A percentile compares a stretch with the other conserved stretches of the same genome.
These are phyloP conservation scores for Lypha dubia DNA, from an alignment of 2,888 invertebrate genomes.

Conservation along the genomic window DNA sequence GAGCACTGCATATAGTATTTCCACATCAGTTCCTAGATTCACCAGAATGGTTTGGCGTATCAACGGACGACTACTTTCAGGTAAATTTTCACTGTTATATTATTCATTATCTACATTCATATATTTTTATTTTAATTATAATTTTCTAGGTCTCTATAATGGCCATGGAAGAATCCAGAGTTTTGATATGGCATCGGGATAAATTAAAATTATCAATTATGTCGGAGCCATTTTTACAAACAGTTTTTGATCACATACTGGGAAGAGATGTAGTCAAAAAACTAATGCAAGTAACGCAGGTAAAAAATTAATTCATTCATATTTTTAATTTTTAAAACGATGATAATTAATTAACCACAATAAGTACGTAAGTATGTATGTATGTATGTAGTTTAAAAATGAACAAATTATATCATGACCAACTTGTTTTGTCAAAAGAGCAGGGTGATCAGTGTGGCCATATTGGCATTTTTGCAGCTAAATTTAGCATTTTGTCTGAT, in stretches of 20 bases:
- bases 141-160: slow-evolving; percentile 90
- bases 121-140: not conserved
- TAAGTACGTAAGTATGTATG: no score
- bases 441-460: no score
- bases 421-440: no score
- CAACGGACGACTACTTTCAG: slow-evolving; percentile 93
- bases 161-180: slow-evolving; percentile 93
- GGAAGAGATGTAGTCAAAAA: slow-evolving; percentile 94
- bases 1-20: slow-evolving; percentile 93
- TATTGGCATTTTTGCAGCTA: no score
- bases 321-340: not conserved
- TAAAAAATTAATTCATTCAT: slow-evolving; percentile 57
- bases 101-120: no score
- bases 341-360: not conserved
- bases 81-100: slow-evolving; percentile 84
- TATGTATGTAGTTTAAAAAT: no score
- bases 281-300: slow-evolving; percentile 90
- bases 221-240: slow-evolving; percentile 91
- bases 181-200: slow-evolving; percentile 93
- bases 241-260: slow-evolving; percentile 93
- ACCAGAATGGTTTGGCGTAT: slow-evolving; percentile 95
- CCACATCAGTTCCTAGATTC: slow-evolving; percentile 94
- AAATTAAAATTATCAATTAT: slow-evolving; percentile 93
- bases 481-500: no score
- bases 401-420: no score